Evolutionary conservation across 2,888 invertebrate species (phyloP), one percentile per base, ranked within the genome.

Genomic region (Trisateles emortualis): DNA sequence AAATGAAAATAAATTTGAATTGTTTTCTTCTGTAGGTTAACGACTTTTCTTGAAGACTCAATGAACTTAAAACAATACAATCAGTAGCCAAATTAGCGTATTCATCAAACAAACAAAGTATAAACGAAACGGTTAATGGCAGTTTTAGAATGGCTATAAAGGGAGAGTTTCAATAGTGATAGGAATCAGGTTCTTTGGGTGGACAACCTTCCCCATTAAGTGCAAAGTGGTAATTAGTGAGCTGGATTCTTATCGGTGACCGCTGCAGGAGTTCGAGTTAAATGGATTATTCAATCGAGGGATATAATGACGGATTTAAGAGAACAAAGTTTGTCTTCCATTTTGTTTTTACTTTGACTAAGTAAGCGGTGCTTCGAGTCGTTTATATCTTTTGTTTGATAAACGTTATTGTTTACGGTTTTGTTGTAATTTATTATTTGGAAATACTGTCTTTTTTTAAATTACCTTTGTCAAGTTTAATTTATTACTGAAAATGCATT

Each of bases 161-260:
- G 43, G 42, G 45, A 46, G 49, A 46, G 62, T 48, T 46, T 59
- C 44, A 58, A 68, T 67, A 16, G 33, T 24, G 68, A 64, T 61
- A 57, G 57, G 26, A 6, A 5, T 26, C 3, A 35, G 48, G 2
- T 26, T 26, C 55, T 52, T 50, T 19, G 8, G 42, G 38, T 17
- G 10, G 11, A 47, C 30, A 22, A 30, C 6, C 24, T 33, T 26
- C 17, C 11, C 59, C 49, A 49, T 53, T 66, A 71, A 71, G 53
- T 72, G 61, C 58, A 36, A 62, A 62, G 54, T 41, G 59, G 67
- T 67, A 72, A 71, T 72, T 71, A 66, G 60, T 36, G 33, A 41
- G 26, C 35, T 24, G 41, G 59, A 58, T 59, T 52, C 47, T 69
- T 65, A 66, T 69, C 72, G 42, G 38, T 46, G 51, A 52, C 51